Evolutionary conservation across 2,797 vertebrate species (phyloP).

Genomic region (Rhadinocentrus ornatus): DNA sequence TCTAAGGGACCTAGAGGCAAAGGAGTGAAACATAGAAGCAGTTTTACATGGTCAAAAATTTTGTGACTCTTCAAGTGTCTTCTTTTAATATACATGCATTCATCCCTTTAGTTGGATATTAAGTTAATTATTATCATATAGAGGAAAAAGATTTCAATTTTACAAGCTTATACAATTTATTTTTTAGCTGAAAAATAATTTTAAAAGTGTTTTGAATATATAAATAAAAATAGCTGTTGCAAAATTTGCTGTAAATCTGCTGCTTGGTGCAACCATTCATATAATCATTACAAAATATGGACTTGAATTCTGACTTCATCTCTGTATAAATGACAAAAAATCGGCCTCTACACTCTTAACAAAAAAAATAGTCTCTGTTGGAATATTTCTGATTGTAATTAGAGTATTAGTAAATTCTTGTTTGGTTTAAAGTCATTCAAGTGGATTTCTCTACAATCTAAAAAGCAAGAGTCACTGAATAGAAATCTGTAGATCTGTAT

Average conservation of each 20-base stretch:
- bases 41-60: not conserved
- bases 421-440: not conserved
- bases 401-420: not conserved
- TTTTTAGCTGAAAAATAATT: not conserved
- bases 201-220: not conserved
- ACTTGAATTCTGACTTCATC: no score
- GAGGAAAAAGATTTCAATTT: not conserved
- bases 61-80: not conserved
- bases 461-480: not conserved
- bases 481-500: not conserved
- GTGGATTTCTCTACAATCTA: not conserved
- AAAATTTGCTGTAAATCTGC: not conserved
- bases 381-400: not conserved
- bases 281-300: no score
- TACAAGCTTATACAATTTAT: not conserved
- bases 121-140: not conserved
- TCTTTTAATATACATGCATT: not conserved
- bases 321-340: no score
- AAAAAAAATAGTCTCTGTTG: not conserved
- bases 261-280: not conserved
- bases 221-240: not conserved
- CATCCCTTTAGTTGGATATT: not conserved
- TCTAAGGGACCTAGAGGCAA: slow-evolving; percentile 53
- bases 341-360: no score
- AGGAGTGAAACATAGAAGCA: not conserved